These are phyloP conservation scores for Tiliqua scincoides DNA, from an alignment of 2,113 vertebrate genomes.

Conservation along the genomic window DNA sequence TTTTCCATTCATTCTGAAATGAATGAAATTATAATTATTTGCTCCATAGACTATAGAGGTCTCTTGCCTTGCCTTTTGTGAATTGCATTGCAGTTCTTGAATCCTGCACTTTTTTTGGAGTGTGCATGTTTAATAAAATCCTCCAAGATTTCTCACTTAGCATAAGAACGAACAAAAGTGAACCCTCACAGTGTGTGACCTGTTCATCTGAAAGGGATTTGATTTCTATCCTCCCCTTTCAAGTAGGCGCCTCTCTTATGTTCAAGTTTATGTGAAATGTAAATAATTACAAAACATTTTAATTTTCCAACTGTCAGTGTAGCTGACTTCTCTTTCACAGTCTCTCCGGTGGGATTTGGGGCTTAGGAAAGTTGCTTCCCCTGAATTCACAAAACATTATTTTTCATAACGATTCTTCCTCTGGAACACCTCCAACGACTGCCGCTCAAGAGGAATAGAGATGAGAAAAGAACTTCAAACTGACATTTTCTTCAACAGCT, in stretches of 20 bases:
- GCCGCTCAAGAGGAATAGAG: conserved; percentile 27
- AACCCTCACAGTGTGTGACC: conserved; percentile 29
- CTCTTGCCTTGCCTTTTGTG: conserved; percentile 33
- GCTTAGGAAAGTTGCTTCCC: conserved; percentile 52
- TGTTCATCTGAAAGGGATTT: conserved; percentile 45
- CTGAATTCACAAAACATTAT: conserved; percentile 58
- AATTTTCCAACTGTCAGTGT: conserved; percentile 55
- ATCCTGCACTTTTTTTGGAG: background rate
- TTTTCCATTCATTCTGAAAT: too few species aligned
- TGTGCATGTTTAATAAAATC: background rate
- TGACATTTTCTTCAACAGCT: conserved; percentile 25
- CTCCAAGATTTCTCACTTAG: conserved; percentile 40
- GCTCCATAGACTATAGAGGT: conserved; percentile 37
- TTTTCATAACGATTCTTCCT: conserved; percentile 53
- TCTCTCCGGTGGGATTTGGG: conserved; percentile 38
- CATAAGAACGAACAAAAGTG: conserved; percentile 36
- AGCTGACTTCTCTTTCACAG: conserved; percentile 35
- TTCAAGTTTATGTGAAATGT: conserved; percentile 34
- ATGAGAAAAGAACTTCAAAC: conserved; percentile 43
- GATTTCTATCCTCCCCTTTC: conserved; percentile 11
- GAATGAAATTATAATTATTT: background rate
- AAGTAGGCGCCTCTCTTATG: background rate
- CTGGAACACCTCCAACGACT: conserved; percentile 61
- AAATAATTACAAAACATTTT: conserved; percentile 65
- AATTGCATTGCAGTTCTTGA: conserved; percentile 44